Percentiles rank a stretch among this genome's conserved stretches.
Conservation (phyloP, 2,888 invertebrate species). For the Hipparchia semele region DNA sequence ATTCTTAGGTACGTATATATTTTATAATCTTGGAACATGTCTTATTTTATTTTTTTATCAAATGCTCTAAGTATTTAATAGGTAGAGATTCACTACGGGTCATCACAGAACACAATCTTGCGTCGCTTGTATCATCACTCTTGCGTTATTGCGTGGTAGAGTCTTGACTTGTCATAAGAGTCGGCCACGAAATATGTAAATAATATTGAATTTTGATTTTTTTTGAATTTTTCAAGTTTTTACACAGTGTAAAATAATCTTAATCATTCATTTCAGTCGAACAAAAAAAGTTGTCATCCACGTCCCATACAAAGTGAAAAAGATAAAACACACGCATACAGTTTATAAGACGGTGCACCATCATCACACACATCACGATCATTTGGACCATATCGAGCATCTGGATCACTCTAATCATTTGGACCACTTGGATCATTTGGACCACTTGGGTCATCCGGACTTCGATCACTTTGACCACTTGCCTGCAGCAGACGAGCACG, state of each 20-base stretch:
- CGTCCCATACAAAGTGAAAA: slow-evolving; percentile 86
- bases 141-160: no score
- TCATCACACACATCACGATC: slow-evolving; percentile 71
- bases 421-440: slow-evolving; percentile 34
- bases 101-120: no score
- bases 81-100: no score
- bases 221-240: not conserved
- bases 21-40: no score
- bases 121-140: no score
- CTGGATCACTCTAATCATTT: slow-evolving; percentile 58
- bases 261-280: slow-evolving; percentile 60
- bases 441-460: slow-evolving; percentile 50
- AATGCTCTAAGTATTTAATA: no score
- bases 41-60: no score
- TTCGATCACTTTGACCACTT: slow-evolving; percentile 24
- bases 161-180: no score
- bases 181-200: no score
- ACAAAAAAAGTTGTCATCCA: slow-evolving; percentile 86
- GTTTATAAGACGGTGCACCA: slow-evolving; percentile 87
- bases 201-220: no score
- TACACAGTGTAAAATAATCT: not conserved
- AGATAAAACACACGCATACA: slow-evolving; percentile 87
- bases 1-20: no score
- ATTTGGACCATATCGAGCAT: slow-evolving; percentile 56
- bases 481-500: slow-evolving; percentile 67